Base-by-base conservation (phyloP, 1,140 invertebrate genomes). In the Platyura marginata region DNA sequence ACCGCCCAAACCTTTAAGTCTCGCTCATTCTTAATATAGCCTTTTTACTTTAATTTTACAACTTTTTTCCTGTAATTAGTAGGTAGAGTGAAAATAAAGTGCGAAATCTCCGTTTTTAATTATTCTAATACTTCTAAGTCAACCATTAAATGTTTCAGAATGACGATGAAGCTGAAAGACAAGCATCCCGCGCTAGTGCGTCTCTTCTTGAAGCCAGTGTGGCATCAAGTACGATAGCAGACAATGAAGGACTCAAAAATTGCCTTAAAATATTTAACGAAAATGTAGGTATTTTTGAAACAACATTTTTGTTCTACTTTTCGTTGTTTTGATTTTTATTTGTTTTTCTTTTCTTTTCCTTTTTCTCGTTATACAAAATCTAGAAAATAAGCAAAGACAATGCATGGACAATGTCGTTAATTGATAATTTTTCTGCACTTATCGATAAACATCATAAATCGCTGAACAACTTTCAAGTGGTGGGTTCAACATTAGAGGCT, bases 361-460 rank as follows among this genome's bases (percentile, higher is more conserved):
- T 23, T 23, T 41, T n/a, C n/a, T n/a, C n/a, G n/a, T n/a, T n/a
- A n/a, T n/a, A n/a, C 23, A 4, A 16, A 16, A 37, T 42, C 16
- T 34, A 46, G 44, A 79, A 83, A 68, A 78, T 84, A 38, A 81
- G 71, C 49, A 60, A 65, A 2, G 81, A 81, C 50, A 84, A 83
- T 69, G 80, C 80, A 0, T 84, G 82, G 59, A 72, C 65, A 35
- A 54, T 83, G 5, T 70, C 79, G 44, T 64, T 83, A 15, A 83
- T 83, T 46, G 80, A 83, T 51, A 79, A 75, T 45, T 71, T 84
- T 64, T 63, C 72, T 8, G 71, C 71, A 29, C 62, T 81, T 51
- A 47, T 81, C 6, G 74, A 72, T 40, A 72, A 73, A 34, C 67
- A 75, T 46, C 69, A 75, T 51, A 63, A 61, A 5, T 63, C 69